Conservation (phyloP, 37 sponge, comb jelly and placozoan genomes). For the Oopsacas minuta region DNA sequence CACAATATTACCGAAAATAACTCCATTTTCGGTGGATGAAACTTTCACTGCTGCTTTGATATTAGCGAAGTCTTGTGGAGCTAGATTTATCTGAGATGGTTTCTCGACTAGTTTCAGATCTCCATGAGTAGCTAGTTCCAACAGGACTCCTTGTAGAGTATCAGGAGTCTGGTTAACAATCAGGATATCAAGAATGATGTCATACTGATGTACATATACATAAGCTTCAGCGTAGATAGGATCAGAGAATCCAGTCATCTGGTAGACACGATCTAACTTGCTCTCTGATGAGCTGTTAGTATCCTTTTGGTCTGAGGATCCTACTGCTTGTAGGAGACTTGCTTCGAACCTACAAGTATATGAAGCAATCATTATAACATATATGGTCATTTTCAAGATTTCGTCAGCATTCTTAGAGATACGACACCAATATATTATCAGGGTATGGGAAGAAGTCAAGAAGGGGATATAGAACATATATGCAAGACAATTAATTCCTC, state of each 20-base stretch:
- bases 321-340: constrained; percentile 67
- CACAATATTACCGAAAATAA: constrained; percentile 99
- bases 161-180: constrained; percentile 96
- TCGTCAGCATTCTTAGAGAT: background rate
- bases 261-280: constrained; percentile 60
- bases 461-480: background rate
- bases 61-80: constrained; percentile 87
- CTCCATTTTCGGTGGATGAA: constrained; percentile 96
- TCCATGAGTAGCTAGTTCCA: constrained; percentile 94
- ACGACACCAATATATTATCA: background rate
- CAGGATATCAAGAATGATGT: constrained; percentile 95
- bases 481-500: too few relatives aligned
- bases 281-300: background rate
- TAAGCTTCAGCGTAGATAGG: constrained; percentile 99
- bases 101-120: constrained; percentile 93
- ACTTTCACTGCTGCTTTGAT: constrained; percentile 86
- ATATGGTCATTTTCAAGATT: too few relatives aligned
- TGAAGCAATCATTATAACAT: background rate
- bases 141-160: constrained; percentile 81
- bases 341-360: constrained; percentile 64
- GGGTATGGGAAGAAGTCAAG: constrained; percentile 22
- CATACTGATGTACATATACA: constrained; percentile 96
- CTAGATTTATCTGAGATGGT: constrained; percentile 70
- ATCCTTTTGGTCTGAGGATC: constrained; percentile 4
- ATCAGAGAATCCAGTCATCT: constrained; percentile 97